Base-by-base conservation (phyloP, 2,888 invertebrate species). In the Macroteleia sp. region DNA sequence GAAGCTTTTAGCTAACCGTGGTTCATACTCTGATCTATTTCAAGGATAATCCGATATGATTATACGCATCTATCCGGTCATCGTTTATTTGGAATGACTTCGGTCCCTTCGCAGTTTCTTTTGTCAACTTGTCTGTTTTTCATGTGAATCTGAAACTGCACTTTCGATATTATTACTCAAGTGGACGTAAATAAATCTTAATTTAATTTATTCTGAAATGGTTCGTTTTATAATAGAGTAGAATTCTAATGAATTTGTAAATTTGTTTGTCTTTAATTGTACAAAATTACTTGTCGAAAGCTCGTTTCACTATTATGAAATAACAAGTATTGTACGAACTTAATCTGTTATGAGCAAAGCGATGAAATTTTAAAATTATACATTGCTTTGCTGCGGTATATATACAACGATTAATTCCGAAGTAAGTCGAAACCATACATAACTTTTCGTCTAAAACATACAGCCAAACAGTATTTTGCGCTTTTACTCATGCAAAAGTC, bases 41-140 rank as follows among this genome's bases (percentile, higher is more conserved):
- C 85, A 85, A 85, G 86, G 87, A 87, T 91, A 91, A 91, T 91
- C 89, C 89, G 86, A 89, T 77, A 77, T 91, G 90, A 91, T 91
- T 91, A 91, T 90, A 91, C 91, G 88, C 85, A 86, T 87, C 87
- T 87, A 86, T 87, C 86, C 85, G 85, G 86, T 85, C 87, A 90
- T 89, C 88, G 86, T 87, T 90, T 90, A 91, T 90, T 88, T 88
- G 87, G 80, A 86, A 86, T 84, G 88, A 87, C 87, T 82, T 83
- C 71, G 77, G 77, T 79, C 77, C 50, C 77, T 69, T 14, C 66
- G 71, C 66, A 42, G 44, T 52, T 67, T 57, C 61, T 70, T 75
- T 61, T 57, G 67, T 56, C 56, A 50, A 54, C 62, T 50, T 70
- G 62, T 62, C 71, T 80, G 78, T 78, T 79, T 81, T 75, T 70